phyloP scores from a whole-genome alignment of 2,888 invertebrate species.

The Epinotia bilunana region DNA sequence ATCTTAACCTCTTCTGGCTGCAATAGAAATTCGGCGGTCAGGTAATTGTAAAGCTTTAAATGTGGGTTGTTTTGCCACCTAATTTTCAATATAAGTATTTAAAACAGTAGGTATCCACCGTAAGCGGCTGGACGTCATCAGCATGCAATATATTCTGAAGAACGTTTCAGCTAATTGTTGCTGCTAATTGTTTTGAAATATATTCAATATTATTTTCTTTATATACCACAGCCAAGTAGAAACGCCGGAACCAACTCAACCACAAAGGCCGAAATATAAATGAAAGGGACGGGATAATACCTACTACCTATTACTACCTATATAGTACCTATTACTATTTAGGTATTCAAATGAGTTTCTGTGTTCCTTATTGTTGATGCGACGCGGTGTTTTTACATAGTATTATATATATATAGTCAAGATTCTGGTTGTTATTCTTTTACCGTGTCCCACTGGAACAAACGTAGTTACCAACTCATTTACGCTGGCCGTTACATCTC shows the following conservation, averaged over 20 bases:
- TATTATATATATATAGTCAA: not conserved
- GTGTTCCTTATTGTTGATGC: no score
- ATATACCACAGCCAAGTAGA: no score
- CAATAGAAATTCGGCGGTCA: constrained; percentile 24
- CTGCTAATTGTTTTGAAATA: no score
- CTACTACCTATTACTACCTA: no score
- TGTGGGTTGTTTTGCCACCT: not conserved
- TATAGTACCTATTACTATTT: no score
- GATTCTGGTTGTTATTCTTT: not conserved
- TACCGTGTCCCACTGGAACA: constrained; percentile 3
- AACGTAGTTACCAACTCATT: constrained; percentile 16
- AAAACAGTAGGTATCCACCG: not conserved
- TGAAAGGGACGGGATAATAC: no score
- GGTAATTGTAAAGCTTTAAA: constrained; percentile 18
- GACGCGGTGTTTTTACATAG: no score
- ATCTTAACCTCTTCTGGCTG: constrained; percentile 24
- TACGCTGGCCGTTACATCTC: constrained; percentile 23
- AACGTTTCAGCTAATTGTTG: no score
- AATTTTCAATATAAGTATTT: not conserved
- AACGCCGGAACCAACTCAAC: not conserved
- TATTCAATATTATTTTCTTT: no score
- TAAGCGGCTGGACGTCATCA: no score
- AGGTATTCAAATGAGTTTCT: no score
- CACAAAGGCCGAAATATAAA: not conserved
- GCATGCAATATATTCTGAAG: no score